These are phyloP conservation scores for Aplocera efformata DNA, from an alignment of 2,888 invertebrate species.

Conservation along the genomic window DNA sequence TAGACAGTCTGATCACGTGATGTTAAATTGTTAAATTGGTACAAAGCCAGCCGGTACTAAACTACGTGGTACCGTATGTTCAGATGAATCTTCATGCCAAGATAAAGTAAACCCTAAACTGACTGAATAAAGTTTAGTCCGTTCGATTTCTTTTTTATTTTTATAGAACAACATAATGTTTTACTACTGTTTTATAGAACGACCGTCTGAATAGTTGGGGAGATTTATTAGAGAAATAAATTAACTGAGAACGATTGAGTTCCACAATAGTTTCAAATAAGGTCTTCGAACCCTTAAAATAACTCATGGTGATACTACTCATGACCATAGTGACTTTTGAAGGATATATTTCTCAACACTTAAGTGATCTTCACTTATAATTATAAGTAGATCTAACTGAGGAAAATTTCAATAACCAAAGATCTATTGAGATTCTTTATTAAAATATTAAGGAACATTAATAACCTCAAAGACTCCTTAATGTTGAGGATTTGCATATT, in stretches of 20 bases:
- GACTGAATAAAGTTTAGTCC: constrained; percentile 4
- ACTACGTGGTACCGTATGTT: constrained; percentile 12
- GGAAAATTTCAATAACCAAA: background rate
- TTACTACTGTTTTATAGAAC: constrained; percentile 25
- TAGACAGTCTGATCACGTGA: constrained; percentile 23
- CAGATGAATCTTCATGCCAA: background rate
- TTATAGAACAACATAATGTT: constrained; percentile 28
- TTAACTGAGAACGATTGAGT: background rate
- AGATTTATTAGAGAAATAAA: constrained; percentile 5
- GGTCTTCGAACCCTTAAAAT: too few relatives aligned
- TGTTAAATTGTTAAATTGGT: constrained; percentile 47
- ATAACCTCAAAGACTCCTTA: constrained; percentile 15
- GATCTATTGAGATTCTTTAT: constrained; percentile 13
- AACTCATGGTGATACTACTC: too few relatives aligned
- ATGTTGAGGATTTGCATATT: constrained; percentile 20
- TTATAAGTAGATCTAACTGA: too few relatives aligned
- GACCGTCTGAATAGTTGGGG: constrained; percentile 5
- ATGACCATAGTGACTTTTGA: too few relatives aligned
- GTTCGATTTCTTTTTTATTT: constrained; percentile 10
- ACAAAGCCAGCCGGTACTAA: constrained; percentile 29
- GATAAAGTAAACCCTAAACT: constrained; percentile 6
- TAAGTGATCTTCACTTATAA: background rate
- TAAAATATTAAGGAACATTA: constrained; percentile 18
- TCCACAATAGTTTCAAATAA: too few relatives aligned
- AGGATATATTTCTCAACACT: too few relatives aligned